Conservation (phyloP, 2,888 invertebrate species). For the Ophonus ardosiacus region DNA sequence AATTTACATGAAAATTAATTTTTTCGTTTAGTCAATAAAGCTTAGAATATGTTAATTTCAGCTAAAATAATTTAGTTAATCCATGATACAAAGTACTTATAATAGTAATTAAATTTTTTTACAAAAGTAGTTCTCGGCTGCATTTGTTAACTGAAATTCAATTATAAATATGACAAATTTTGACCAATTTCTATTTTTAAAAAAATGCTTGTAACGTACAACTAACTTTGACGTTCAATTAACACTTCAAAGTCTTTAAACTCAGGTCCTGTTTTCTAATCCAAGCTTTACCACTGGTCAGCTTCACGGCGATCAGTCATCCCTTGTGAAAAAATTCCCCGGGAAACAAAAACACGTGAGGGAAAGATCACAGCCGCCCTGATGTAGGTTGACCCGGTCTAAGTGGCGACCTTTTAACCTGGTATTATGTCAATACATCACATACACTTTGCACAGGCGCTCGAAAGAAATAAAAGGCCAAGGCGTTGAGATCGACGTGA, state of each 20-base stretch:
- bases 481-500: slow-evolving; percentile 17
- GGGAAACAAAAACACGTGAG: slow-evolving; percentile 31
- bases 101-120: not conserved
- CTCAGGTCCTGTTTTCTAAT: not conserved
- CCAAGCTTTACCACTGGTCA: not conserved
- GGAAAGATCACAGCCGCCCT: slow-evolving; percentile 19
- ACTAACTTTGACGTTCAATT: not conserved
- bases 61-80: not conserved
- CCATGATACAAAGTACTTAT: not conserved
- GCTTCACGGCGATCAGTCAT: slow-evolving; percentile 25
- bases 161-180: too few species aligned
- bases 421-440: slow-evolving; percentile 61
- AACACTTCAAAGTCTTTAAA: not conserved
- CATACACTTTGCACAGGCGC: slow-evolving; percentile 23
- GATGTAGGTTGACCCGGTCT: slow-evolving; percentile 59
- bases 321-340: slow-evolving; percentile 24
- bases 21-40: not conserved
- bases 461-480: slow-evolving; percentile 24
- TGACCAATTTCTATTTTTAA: too few species aligned
- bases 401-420: slow-evolving; percentile 52
- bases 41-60: not conserved
- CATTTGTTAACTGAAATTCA: too few species aligned
- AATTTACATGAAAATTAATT: not conserved
- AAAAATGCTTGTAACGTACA: not conserved
- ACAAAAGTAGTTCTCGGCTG: not conserved